A percentile compares a stretch with the other conserved stretches of the same genome.
phyloP scores from a whole-genome alignment of 2,888 invertebrate species.

The Ormyrus thymus region DNA sequence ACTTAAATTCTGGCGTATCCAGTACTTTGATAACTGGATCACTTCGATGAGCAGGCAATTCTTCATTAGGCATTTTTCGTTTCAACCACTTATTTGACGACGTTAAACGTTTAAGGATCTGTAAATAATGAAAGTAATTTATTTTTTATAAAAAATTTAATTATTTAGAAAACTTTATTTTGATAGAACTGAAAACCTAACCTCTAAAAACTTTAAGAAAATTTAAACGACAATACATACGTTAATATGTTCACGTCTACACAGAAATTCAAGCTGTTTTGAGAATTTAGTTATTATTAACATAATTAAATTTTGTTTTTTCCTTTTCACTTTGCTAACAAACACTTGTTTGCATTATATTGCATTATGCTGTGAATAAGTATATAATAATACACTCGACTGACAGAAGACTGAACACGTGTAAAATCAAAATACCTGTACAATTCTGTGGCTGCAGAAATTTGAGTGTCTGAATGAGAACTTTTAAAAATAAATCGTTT shows the following conservation, averaged over 20 bases:
- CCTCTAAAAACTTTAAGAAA: conserved; percentile 14
- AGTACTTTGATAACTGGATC: conserved; percentile 84
- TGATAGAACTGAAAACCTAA: conserved; percentile 19
- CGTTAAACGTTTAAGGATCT: conserved; percentile 42
- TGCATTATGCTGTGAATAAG: background rate
- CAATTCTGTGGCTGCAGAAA: background rate
- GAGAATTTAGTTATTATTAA: conserved; percentile 16
- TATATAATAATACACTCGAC: background rate
- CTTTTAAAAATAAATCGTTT: background rate
- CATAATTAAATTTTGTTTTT: conserved; percentile 16
- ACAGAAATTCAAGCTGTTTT: conserved; percentile 17
- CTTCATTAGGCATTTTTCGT: conserved; percentile 53
- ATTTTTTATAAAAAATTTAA: background rate
- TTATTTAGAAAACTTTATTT: too few relatives aligned
- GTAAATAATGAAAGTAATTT: background rate
- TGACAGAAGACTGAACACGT: background rate
- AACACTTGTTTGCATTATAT: background rate
- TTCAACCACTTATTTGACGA: conserved; percentile 39
- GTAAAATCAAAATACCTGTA: background rate
- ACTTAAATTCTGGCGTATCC: conserved; percentile 84
- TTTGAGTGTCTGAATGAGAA: too few relatives aligned
- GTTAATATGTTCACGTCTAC: conserved; percentile 30
- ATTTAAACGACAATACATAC: conserved; percentile 29
- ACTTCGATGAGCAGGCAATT: conserved; percentile 74
- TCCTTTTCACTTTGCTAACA: conserved; percentile 8